Percentiles rank a stretch among this genome's conserved stretches.
Conservation (phyloP, 2,113 vertebrate species). For the Dryoscopus gambensis region DNA sequence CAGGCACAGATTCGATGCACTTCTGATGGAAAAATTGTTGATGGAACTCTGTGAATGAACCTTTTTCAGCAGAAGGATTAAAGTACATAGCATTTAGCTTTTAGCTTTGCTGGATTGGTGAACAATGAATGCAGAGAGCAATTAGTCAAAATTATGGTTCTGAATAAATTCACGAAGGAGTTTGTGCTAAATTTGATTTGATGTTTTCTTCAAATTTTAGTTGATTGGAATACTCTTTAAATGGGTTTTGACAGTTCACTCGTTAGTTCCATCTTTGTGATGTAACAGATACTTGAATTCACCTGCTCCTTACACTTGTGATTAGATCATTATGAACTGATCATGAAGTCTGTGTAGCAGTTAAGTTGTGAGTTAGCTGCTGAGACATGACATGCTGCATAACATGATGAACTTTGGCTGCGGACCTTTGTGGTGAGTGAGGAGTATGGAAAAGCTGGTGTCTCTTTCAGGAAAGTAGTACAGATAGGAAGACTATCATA, state of each 20-base stretch:
- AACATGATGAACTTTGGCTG: neutral
- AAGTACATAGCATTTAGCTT: neutral
- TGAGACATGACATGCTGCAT: neutral
- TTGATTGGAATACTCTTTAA: neutral
- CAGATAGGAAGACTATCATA: neutral
- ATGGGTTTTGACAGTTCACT: neutral
- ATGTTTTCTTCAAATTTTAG: neutral
- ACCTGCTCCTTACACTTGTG: neutral
- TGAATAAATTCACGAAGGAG: neutral
- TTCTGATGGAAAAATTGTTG: neutral
- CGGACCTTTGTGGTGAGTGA: neutral
- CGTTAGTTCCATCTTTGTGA: neutral
- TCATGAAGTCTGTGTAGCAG: neutral
- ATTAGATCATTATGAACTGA: neutral
- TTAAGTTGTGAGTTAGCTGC: neutral
- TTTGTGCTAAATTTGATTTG: neutral
- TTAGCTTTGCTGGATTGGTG: neutral
- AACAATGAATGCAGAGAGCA: neutral
- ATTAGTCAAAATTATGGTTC: neutral
- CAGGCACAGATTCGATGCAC: fast-evolving
- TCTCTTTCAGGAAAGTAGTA: neutral
- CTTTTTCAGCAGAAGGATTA: neutral
- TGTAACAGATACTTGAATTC: neutral
- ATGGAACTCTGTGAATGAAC: neutral
- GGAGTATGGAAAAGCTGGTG: neutral